Conservation (phyloP, 2,113 vertebrate genomes). For the Xyrauchen texanus region DNA sequence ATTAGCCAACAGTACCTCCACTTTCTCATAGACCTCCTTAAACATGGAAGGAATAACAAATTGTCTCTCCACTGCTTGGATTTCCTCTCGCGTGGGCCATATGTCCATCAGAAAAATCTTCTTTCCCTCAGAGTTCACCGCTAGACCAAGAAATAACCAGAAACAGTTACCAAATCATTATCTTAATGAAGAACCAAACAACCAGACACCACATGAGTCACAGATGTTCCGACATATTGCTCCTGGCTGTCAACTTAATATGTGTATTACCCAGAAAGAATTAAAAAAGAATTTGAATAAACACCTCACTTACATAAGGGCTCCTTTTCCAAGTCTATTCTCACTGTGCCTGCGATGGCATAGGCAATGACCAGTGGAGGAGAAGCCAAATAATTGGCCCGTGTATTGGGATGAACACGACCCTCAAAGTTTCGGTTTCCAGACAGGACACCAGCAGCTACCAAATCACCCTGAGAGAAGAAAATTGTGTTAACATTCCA, state of each 20-base stretch:
- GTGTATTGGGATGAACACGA: conserved; percentile 93
- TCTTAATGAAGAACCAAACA: too few species aligned
- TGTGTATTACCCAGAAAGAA: background rate
- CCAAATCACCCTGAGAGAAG: conserved; percentile 83
- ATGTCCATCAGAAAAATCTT: conserved; percentile 89
- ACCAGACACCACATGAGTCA: background rate
- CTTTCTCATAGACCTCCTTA: conserved; percentile 95
- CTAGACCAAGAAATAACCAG: conserved; percentile 63
- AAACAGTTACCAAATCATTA: background rate
- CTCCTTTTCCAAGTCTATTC: conserved; percentile 89
- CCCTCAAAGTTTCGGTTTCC: conserved; percentile 98
- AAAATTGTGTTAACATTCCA: too few species aligned
- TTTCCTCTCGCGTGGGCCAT: conserved; percentile 94
- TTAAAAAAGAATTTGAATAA: background rate
- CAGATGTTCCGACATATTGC: background rate
- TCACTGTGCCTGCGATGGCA: conserved; percentile 89
- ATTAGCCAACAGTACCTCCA: conserved; percentile 78
- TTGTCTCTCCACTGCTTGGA: conserved; percentile 85
- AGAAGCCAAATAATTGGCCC: conserved; percentile 95
- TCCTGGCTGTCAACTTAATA: background rate
- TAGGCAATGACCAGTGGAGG: conserved; percentile 93
- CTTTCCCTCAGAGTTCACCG: conserved; percentile 78
- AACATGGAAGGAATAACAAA: conserved; percentile 97
- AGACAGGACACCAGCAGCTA: conserved; percentile 89
- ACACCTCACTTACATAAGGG: conserved; percentile 81